Evolutionary conservation across 2,888 invertebrate species (phyloP), one percentile per base, ranked within the genome.

Genomic region (Dynastes maya): DNA sequence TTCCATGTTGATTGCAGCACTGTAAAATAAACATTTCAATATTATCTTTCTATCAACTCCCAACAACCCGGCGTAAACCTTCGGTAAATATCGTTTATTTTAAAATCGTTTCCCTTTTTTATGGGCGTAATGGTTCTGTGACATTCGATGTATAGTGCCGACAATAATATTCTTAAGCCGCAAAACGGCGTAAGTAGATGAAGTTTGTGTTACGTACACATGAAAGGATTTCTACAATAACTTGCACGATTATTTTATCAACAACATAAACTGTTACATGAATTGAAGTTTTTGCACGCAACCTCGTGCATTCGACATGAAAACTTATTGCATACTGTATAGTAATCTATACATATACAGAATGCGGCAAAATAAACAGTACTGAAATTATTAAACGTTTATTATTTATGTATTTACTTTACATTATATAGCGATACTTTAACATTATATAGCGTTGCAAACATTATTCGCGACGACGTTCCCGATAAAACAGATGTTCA

Each of bases 201-300:
- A 6, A 55, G 55, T 22, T 55, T 16, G n/a, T 16, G 27, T 22
- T 61, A 70, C 53, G n/a, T 70, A 70, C 51, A 37, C 49, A 58
- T 71, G 40, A 71, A 71, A 45, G 27, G 71, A 71, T 71, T 71
- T 71, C 37, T 71, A 55, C 55, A 71, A 71, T 71, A 71, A 71
- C 71, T 71, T 49, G 71, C 71, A 71, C 71, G 71, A 71, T 71
- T 71, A 71, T 71, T 71, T 71, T 71, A 71, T 71, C 71, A 71
- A 71, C 71, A 71, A 71, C 71, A 58, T 71, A 71, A 71, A 71
- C 67, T 67, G 40, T 76, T 76, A 76, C 65, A 55, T 76, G 76
- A 67, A 76, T 76, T 65, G 76, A 76, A 65, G 53, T 53, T 16
- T 22, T 67, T 32, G 37, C 76, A 76, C 76, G 76, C 76, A 53